Evolutionary conservation across 2,113 vertebrate species (phyloP), one percentile per base, ranked within the genome.

Genomic region (Colinus virginianus): DNA sequence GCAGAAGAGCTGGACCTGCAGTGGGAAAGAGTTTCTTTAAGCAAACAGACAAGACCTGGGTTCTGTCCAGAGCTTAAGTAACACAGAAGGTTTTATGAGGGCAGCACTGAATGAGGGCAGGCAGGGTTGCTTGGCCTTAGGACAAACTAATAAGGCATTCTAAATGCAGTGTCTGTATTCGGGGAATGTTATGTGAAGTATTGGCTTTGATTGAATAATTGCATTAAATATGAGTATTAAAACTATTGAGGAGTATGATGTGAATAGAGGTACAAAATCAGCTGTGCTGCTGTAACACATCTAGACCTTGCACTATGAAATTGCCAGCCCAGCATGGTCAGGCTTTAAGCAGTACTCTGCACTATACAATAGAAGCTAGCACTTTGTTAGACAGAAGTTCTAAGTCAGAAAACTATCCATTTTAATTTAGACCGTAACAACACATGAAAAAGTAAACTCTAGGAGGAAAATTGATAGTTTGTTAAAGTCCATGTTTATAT

Each of bases 131-230:
- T 58, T 2, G 81, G 78, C 62, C 71, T 82, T 51, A 66, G 23
- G 34, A 84, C 34, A 89, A 76, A 70, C 46, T 70, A 92, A 67
- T 62, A 77, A 72, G 17, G 34, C 51, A 11, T 72, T 87, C 45
- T 82, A 90, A 90, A 89, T 79, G 43, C 7, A 1, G 0, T 32
- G 48, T 70, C 28, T 79, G 34, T 55, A 58, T 87, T 49, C 67
- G 74, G 38, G 32, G 69, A 87, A 84, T 64, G 26, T 38, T 63
- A 87, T 51, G 32, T 87, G 87, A 87, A 93, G 67, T 84, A 72
- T 75, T 96, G 88, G 68, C 46, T 92, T 79, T 90, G 69, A 93
- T 53, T 89, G 82, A 91, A 90, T 82, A 85, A 91, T 75, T 91
- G 9, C 53, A 40, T 91, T 91, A 88, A 90, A 64, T 74, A 79